Percentiles rank a stretch among this genome's conserved stretches.
phyloP scores from a whole-genome alignment of 2,888 invertebrate species.

The Teleiodes luculella region DNA sequence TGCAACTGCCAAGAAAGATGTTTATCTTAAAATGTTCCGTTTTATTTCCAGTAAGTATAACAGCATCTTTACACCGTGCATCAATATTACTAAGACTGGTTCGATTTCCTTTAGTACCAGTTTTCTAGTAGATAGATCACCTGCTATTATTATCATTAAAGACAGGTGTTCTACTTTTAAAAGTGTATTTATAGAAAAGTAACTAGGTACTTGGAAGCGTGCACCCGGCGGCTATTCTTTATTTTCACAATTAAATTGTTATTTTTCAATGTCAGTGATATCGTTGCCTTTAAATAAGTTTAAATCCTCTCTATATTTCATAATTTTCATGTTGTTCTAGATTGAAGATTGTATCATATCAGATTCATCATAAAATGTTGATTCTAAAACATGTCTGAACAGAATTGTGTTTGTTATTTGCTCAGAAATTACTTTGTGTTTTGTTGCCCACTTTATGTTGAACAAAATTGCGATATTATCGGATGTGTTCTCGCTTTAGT shows the following conservation, averaged over 20 bases:
- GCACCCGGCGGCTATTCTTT: neutral
- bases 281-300: too few species aligned
- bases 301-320: neutral
- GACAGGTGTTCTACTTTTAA: slow-evolving; percentile 12
- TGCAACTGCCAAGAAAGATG: too few species aligned
- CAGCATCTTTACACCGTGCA: slow-evolving; percentile 3
- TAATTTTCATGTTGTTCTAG: too few species aligned
- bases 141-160: slow-evolving; percentile 21
- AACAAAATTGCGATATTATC: slow-evolving; percentile 33
- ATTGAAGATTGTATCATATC: neutral
- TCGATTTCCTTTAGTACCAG: slow-evolving; percentile 22
- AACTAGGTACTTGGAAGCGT: neutral
- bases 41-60: slow-evolving; percentile 8
- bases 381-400: neutral
- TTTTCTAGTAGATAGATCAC: slow-evolving; percentile 21
- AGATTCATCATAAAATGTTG: too few species aligned
- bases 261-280: too few species aligned
- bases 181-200: slow-evolving; percentile 6
- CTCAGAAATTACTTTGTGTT: neutral
- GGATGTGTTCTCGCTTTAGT: slow-evolving; percentile 46
- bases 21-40: slow-evolving; percentile 18
- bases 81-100: slow-evolving; percentile 16
- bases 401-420: neutral
- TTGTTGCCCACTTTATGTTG: slow-evolving; percentile 5
- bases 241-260: too few species aligned